phyloP scores from a whole-genome alignment of 2,888 invertebrate species.

The Zeuzera pyrina region DNA sequence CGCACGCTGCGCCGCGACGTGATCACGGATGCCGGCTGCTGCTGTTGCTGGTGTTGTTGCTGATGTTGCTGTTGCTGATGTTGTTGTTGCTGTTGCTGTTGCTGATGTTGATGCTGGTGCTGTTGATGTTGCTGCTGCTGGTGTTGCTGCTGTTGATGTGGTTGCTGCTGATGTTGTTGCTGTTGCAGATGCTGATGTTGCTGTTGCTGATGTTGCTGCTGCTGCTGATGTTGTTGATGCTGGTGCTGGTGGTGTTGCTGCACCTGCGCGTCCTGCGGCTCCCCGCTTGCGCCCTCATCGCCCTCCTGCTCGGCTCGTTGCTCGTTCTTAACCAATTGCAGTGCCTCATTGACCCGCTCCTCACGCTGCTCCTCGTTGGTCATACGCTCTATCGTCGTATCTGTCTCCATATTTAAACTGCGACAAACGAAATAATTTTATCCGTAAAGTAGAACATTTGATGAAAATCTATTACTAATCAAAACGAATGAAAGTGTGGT shows the following conservation, averaged over 20 bases:
- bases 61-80: slow-evolving; percentile 16
- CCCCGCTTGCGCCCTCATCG: slow-evolving; percentile 15
- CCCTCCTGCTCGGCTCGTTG: slow-evolving; percentile 25
- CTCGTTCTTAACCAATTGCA: slow-evolving; percentile 58
- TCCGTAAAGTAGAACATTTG: no score
- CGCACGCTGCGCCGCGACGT: slow-evolving; percentile 70
- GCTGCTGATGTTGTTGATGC: background rate
- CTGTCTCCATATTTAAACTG: slow-evolving; percentile 10
- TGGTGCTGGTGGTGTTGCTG: slow-evolving; percentile 7
- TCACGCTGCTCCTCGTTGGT: slow-evolving; percentile 31
- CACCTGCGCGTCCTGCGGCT: slow-evolving; percentile 32
- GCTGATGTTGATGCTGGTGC: background rate
- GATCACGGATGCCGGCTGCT: slow-evolving; percentile 52
- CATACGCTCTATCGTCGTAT: no score
- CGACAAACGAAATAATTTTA: slow-evolving; percentile 3
- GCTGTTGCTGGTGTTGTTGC: background rate
- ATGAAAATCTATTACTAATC: no score
- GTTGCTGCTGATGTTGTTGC: slow-evolving; percentile 2
- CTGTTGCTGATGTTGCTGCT: slow-evolving; percentile 17
- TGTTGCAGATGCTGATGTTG: slow-evolving; percentile 2
- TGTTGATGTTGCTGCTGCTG: slow-evolving; percentile 16
- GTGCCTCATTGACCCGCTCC: slow-evolving; percentile 35
- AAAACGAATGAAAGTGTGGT: no score
- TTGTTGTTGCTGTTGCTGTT: slow-evolving; percentile 29
- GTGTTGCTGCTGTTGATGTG: slow-evolving; percentile 33